Evolutionary conservation across 2,113 vertebrate genomes (phyloP), one percentile per base, ranked within the genome.

Genomic region (Paratilapia polleni): DNA sequence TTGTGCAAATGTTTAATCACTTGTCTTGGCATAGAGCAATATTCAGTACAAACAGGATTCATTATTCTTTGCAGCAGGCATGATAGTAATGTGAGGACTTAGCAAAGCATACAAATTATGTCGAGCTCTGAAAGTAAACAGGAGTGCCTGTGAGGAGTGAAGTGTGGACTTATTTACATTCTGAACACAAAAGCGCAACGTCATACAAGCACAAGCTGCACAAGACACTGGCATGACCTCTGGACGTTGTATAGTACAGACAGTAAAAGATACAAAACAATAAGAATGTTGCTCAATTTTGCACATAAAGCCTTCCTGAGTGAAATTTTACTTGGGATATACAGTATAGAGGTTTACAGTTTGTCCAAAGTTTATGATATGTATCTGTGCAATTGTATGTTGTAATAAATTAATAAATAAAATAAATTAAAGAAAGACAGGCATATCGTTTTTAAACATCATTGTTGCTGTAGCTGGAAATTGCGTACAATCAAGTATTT

Each of bases 1-100:
- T 88, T 91, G 87, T 90, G 84, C 80, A 91, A 93, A 93, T 89
- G 80, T 94, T 94, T 89, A 93, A 91, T 94, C n/a, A 62, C 82
- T 79, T 80, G 73, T 89, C 77, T 77, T 82, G 74, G 84, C 81
- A 80, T 52, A 59, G 87, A 77, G 80, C 74, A 89, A 86, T 85
- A 70, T 86, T 91, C 81, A 82, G 80, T 87, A 88, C 83, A 93
- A 91, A 93, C 74, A 88, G 73, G 78, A 88, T 81, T 82, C 59
- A 85, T 88, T 90, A 83, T 90, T 90, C 59, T 78, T 77, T 81
- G 61, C 80, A 74, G 52, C 7, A 14, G 64, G 82, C 68, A 74
- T 80, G 80, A 76, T 74, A 64, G 80, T 74, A 76, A 80, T 80
- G 58, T 78, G 70, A 78, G 78, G 78, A 80, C 80, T 90, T 79